Conservation (phyloP, 2,113 vertebrate species). For the Leptodactylus fuscus region DNA sequence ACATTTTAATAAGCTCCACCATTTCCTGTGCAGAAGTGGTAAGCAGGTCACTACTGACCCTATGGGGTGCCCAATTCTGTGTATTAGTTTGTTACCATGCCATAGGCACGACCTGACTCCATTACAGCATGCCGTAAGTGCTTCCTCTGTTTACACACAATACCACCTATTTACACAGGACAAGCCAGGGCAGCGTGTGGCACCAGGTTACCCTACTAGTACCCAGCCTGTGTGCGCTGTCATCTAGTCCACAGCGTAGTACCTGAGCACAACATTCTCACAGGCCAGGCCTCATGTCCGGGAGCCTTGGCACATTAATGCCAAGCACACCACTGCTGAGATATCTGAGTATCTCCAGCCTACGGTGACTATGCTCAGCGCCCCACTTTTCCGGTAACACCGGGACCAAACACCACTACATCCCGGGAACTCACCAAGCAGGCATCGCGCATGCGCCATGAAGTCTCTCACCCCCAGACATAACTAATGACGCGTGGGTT, state of each 20-base stretch:
- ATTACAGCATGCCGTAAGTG: no score
- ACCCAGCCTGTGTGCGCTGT: background rate
- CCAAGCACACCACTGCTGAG: background rate
- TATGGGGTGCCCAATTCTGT: no score
- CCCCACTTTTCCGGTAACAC: slow-evolving; percentile 15
- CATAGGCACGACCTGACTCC: no score
- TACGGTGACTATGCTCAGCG: background rate
- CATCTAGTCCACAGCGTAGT: no score
- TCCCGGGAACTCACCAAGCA: slow-evolving; percentile 30
- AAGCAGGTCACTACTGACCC: no score
- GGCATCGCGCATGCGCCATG: slow-evolving; percentile 35
- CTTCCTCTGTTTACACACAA: background rate
- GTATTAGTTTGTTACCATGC: no score
- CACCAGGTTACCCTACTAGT: background rate
- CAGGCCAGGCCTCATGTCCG: background rate
- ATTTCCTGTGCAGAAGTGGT: no score
- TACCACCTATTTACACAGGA: background rate
- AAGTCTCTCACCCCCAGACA: slow-evolving; percentile 1
- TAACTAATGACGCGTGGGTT: background rate
- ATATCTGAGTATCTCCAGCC: background rate
- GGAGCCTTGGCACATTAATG: background rate
- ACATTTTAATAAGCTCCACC: background rate
- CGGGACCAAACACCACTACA: background rate
- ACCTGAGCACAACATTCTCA: background rate
- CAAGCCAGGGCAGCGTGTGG: background rate